A percentile compares a stretch with the other conserved stretches of the same genome.
Conservation (phyloP, 2,888 invertebrate genomes). For the Nomada ferruginata region DNA sequence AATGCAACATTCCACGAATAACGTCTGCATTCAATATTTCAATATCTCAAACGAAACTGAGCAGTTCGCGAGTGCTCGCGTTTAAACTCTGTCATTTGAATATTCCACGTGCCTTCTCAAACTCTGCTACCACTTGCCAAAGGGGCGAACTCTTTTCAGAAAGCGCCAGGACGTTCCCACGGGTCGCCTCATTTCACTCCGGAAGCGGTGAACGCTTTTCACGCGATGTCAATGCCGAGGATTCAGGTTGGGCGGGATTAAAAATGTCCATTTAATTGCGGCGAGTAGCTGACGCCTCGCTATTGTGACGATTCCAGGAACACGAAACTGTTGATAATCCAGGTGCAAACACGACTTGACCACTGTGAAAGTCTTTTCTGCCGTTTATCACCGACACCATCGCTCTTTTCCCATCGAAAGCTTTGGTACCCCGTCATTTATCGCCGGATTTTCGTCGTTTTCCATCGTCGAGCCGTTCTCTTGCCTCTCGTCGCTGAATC, state of each 20-base stretch:
- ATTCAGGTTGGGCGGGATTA: conserved; percentile 9
- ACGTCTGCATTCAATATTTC: neutral
- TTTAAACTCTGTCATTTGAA: neutral
- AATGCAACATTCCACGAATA: too few relatives aligned
- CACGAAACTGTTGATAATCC: conserved; percentile 1
- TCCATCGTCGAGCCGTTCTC: neutral
- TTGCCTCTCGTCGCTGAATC: neutral
- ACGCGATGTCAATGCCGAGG: conserved; percentile 9
- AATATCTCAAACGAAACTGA: neutral
- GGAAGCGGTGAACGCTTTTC: neutral
- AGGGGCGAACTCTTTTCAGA: neutral
- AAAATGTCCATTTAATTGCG: conserved; percentile 35
- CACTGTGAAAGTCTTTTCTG: neutral
- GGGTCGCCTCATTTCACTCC: neutral
- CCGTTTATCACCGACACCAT: too few relatives aligned
- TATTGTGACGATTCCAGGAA: neutral
- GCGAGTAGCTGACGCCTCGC: neutral
- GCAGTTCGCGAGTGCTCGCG: neutral
- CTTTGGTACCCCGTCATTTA: neutral
- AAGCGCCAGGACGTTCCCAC: neutral
- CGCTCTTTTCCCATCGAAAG: neutral
- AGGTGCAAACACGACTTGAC: neutral
- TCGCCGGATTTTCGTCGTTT: neutral
- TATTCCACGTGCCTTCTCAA: neutral
- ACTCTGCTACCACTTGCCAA: neutral